Evolutionary conservation across 2,797 vertebrate species (phyloP).

Genomic region (Trematomus bernacchii): DNA sequence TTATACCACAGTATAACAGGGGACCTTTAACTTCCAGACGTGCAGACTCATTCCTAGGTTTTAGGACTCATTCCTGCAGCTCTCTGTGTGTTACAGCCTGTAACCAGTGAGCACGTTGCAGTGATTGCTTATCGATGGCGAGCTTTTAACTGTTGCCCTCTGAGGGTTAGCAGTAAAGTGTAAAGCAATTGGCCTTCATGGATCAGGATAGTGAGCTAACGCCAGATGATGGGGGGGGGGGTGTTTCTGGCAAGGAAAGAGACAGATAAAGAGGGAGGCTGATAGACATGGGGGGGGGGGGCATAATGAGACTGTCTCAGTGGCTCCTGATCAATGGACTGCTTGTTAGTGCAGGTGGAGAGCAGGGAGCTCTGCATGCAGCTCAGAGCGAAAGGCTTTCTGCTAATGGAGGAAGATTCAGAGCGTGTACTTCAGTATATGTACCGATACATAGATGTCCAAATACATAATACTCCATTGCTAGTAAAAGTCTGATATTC

Average conservation of each 20-base stretch:
- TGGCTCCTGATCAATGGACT: constrained; percentile 85
- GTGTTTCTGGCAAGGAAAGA: constrained; percentile 72
- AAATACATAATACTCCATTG: too few species aligned
- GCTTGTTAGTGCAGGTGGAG: constrained; percentile 85
- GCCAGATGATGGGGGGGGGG: constrained; percentile 80
- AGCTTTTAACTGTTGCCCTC: constrained; percentile 57
- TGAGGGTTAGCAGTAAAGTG: constrained; percentile 50
- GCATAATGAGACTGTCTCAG: constrained; percentile 86
- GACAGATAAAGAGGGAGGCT: constrained; percentile 66
- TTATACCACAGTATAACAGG: neutral
- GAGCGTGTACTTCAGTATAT: too few species aligned
- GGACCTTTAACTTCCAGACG: too few species aligned
- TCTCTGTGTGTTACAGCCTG: constrained; percentile 9
- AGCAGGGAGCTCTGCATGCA: constrained; percentile 69
- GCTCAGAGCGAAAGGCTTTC: constrained; percentile 50
- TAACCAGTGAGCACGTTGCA: constrained; percentile 38
- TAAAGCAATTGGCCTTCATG: constrained; percentile 77
- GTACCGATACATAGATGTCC: too few species aligned
- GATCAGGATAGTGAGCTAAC: constrained; percentile 73
- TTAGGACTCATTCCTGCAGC: too few species aligned
- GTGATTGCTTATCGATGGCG: constrained; percentile 59
- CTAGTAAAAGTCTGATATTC: too few species aligned
- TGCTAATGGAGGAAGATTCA: constrained; percentile 27
- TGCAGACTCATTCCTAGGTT: too few species aligned
- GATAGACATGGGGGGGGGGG: constrained; percentile 73